Evolutionary conservation across 2,888 invertebrate genomes (phyloP).

Genomic region (Himalopsyche japonica): DNA sequence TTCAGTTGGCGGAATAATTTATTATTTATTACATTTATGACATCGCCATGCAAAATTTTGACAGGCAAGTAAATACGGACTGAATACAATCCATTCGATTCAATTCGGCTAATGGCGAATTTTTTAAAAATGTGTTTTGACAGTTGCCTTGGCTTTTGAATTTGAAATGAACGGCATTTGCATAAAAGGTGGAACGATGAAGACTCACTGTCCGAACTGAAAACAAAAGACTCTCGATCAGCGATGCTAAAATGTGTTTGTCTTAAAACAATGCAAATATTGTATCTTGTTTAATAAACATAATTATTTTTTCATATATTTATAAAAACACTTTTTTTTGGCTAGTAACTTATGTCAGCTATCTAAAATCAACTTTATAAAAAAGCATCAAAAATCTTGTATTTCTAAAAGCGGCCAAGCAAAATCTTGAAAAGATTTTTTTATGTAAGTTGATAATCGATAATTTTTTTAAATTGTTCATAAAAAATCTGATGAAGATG

Average conservation of each 20-base stretch:
- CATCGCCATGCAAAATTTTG: neutral
- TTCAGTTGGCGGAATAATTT: constrained; percentile 52
- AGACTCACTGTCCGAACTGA: constrained; percentile 7
- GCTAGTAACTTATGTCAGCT: too few species aligned
- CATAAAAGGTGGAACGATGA: constrained; percentile 25
- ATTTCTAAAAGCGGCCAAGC: too few species aligned
- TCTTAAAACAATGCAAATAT: too few species aligned
- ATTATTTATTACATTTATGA: neutral
- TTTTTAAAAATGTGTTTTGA: constrained; percentile 31
- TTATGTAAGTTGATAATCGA: too few species aligned
- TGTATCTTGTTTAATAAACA: too few species aligned
- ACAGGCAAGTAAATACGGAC: neutral
- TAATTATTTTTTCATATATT: too few species aligned
- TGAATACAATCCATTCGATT: constrained; percentile 14
- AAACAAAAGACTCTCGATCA: constrained; percentile 11
- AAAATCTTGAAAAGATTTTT: too few species aligned
- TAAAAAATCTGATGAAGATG: too few species aligned
- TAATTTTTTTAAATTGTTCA: too few species aligned
- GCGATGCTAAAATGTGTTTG: neutral
- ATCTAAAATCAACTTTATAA: too few species aligned
- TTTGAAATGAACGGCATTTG: constrained; percentile 28
- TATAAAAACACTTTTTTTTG: too few species aligned
- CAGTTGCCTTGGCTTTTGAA: constrained; percentile 27
- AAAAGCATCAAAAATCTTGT: too few species aligned
- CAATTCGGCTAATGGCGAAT: neutral